A percentile compares a stretch with the other conserved stretches of the same genome.
Conservation (phyloP, 2,113 vertebrate species). For the Eulacestoma nigropectus region DNA sequence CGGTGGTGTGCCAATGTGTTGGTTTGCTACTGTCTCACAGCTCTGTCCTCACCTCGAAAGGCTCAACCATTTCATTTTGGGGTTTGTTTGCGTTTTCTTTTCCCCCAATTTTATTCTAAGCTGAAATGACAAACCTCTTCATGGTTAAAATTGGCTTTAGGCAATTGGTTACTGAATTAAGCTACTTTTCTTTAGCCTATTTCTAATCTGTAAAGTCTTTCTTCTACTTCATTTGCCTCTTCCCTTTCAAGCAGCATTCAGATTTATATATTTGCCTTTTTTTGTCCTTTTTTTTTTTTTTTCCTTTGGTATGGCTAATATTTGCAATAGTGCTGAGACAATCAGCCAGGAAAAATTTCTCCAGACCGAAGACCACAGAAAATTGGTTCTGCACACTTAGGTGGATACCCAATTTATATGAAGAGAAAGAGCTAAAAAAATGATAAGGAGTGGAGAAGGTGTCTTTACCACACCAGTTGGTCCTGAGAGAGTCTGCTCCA, state of each 20-base stretch:
- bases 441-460: neutral
- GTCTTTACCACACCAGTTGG: neutral
- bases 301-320: neutral
- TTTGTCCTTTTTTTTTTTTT: neutral
- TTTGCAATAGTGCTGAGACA: neutral
- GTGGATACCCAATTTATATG: neutral
- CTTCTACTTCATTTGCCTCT: neutral
- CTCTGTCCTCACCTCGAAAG: neutral
- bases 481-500: neutral
- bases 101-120: neutral
- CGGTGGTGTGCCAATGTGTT: neutral
- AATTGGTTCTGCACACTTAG: neutral
- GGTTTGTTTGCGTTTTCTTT: neutral
- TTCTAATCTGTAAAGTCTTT: neutral
- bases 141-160: neutral
- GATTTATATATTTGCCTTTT: neutral
- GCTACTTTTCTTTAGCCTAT: neutral
- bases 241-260: neutral
- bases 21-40: neutral
- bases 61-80: neutral
- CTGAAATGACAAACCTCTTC: neutral
- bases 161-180: neutral
- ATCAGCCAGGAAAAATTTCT: neutral
- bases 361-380: neutral
- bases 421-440: neutral